Base-by-base conservation (phyloP, 2,888 invertebrate species). In the Tiphia femorata region DNA sequence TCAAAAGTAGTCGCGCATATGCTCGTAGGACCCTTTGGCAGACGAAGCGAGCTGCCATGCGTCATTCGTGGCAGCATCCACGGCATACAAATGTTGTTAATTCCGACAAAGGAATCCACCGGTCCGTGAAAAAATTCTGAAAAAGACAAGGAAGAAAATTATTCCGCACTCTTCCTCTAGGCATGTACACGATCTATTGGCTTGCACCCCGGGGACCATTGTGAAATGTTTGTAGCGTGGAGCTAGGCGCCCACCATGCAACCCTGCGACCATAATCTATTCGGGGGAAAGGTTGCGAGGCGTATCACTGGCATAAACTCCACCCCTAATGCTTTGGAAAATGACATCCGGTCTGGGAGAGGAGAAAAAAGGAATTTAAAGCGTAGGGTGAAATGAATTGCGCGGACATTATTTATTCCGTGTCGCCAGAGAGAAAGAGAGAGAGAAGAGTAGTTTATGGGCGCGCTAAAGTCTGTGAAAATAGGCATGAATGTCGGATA, bases 51-150 rank as follows among this genome's bases (percentile, higher is more conserved):
- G 58, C 35, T 50, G 59, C 70, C 69, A 72, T 77, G 75, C 69
- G 70, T 77, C 75, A 75, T 70, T 58, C 51, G 52, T 46, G 47
- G 37, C 40, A 23, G 60, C 71, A 71, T 74, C 64, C n/a, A n/a
- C n/a, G 74, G 70, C 73, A 73, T 75, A 79, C 72, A 73, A 77
- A 76, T 62, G 73, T 76, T 73, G 79, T 82, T 81, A 82, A 80
- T 81, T 81, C 74, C 58, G 57, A 67, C 71, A 77, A 79, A 79
- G 72, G 73, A 78, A 79, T 78, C 64, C 78, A 76, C 71, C 75
- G 73, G 67, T 63, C 79, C 78, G 78, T 82, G 74, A 81, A 82
- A 80, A 80, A 69, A 63, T 48, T 44, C 54, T 54, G 59, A 63
- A 58, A 21, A 52, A 46, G 17, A 29, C n/a, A n/a, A 25, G 51